Conservation (phyloP, 2,797 vertebrate species). For the Enteromius unitaeniatus region DNA sequence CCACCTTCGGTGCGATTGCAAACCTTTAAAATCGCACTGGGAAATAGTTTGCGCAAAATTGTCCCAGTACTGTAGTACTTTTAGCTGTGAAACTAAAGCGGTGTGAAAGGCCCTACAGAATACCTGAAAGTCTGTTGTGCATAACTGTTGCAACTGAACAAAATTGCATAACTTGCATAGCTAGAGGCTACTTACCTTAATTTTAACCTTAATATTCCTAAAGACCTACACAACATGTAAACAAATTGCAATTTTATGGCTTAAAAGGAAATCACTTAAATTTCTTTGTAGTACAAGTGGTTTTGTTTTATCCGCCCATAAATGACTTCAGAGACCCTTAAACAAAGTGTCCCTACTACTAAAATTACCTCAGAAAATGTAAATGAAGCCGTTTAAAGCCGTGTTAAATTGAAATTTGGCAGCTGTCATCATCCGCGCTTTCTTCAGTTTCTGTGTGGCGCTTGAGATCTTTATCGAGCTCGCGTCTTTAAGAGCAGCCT, state of each 20-base stretch:
- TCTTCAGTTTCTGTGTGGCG: conserved; percentile 5
- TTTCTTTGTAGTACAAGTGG: background rate
- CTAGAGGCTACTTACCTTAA: no score
- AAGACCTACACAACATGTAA: background rate
- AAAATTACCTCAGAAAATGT: background rate
- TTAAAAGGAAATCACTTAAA: background rate
- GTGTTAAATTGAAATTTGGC: conserved; percentile 3
- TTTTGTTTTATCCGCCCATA: no score
- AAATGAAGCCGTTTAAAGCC: background rate
- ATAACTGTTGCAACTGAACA: no score
- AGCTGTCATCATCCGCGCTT: conserved; percentile 25
- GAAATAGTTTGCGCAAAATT: no score
- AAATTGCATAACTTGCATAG: background rate
- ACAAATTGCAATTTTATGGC: background rate
- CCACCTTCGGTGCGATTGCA: no score
- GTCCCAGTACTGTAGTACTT: no score
- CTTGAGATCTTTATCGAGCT: conserved; percentile 52
- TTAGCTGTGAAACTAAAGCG: no score
- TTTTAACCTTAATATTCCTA: background rate
- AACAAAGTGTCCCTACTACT: background rate
- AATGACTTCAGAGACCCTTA: background rate
- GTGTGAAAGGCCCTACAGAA: no score
- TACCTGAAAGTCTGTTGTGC: no score
- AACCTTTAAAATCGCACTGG: no score
- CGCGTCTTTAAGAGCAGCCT: conserved; percentile 54